Conservation (phyloP, 2,113 vertebrate species). For the Mirounga angustirostris region DNA sequence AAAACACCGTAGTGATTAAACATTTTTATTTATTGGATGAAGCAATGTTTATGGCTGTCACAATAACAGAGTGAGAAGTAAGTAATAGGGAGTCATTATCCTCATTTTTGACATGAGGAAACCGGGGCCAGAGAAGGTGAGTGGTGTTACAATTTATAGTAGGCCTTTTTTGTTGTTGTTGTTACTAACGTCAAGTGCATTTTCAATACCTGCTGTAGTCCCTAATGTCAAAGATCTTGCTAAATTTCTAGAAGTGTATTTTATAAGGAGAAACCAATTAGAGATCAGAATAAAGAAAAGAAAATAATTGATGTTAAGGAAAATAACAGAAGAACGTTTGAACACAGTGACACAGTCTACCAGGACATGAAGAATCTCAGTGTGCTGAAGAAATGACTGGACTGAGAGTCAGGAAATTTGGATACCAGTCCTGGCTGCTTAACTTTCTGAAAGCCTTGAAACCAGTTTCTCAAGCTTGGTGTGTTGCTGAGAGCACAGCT, state of each 20-base stretch:
- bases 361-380: neutral
- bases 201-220: neutral
- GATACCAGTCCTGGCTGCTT: neutral
- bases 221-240: neutral
- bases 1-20: neutral
- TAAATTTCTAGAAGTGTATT: neutral
- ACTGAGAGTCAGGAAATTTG: neutral
- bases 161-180: neutral
- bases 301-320: neutral
- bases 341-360: rapidly evolving
- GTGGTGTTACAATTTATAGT: neutral
- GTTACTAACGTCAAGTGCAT: neutral
- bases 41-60: neutral
- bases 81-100: neutral
- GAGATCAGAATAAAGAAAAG: neutral
- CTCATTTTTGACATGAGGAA: neutral
- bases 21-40: neutral
- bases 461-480: neutral
- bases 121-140: neutral
- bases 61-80: neutral
- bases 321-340: neutral
- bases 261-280: neutral
- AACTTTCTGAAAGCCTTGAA: neutral
- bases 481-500: neutral
- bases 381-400: neutral